Evolutionary conservation across 92 coral and sea anemone species (phyloP).

Genomic region (Pocillopora meandrina): DNA sequence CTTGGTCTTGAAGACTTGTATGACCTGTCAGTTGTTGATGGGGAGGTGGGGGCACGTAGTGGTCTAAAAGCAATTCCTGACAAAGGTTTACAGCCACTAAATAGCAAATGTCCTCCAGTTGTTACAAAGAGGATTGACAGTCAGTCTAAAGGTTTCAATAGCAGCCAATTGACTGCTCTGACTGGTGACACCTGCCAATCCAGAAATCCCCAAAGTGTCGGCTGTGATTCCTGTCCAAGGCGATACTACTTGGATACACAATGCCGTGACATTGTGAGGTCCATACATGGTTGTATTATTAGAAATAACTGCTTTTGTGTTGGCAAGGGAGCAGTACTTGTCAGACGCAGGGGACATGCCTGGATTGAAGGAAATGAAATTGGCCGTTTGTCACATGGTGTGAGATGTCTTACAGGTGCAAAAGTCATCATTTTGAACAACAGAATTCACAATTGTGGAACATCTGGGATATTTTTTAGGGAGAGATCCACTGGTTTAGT

Average conservation of each 20-base stretch:
- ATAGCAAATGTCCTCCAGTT: slow-evolving; percentile 46
- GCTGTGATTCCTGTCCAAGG: slow-evolving; percentile 34
- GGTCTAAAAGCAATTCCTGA: slow-evolving; percentile 24
- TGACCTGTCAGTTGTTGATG: slow-evolving; percentile 63
- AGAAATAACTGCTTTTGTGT: slow-evolving; percentile 77
- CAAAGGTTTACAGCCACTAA: slow-evolving; percentile 31
- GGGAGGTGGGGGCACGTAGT: slow-evolving; percentile 25
- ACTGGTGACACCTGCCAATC: slow-evolving; percentile 57
- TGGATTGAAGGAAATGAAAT: slow-evolving; percentile 98
- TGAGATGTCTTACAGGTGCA: slow-evolving; percentile 84
- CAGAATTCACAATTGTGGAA: slow-evolving; percentile 84
- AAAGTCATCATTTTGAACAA: slow-evolving; percentile 83
- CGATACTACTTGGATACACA: slow-evolving; percentile 66
- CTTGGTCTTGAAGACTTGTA: slow-evolving; percentile 82
- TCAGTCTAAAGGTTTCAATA: slow-evolving; percentile 33
- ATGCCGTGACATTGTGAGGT: slow-evolving; percentile 75
- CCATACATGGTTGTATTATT: slow-evolving; percentile 85
- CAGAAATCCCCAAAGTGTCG: slow-evolving; percentile 26
- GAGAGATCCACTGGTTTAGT: slow-evolving; percentile 92
- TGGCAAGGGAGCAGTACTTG: slow-evolving; percentile 83
- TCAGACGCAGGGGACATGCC: slow-evolving; percentile 87
- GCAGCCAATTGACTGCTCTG: slow-evolving; percentile 58
- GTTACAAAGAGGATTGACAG: slow-evolving; percentile 37
- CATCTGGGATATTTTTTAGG: slow-evolving; percentile 93
- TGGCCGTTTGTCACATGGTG: slow-evolving; percentile 70